Percentiles rank a stretch among this genome's conserved stretches.
phyloP scores from a whole-genome alignment of 2,888 invertebrate genomes.

The Dysmachus trigonus region DNA sequence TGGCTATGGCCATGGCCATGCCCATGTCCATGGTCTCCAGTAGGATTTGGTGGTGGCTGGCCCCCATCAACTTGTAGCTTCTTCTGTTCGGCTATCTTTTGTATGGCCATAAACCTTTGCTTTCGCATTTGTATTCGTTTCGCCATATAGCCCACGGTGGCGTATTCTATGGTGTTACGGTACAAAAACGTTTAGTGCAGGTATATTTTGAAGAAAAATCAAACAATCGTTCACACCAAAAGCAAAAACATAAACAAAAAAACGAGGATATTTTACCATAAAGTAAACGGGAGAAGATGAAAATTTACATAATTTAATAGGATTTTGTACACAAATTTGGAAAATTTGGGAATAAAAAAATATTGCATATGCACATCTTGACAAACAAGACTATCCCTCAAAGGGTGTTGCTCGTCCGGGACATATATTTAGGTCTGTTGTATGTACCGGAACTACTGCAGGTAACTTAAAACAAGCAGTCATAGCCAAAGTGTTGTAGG shows the following conservation, averaged over 20 bases:
- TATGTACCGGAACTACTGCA: background rate
- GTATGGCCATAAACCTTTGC: constrained; percentile 88
- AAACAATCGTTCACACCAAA: constrained; percentile 49
- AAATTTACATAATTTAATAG: background rate
- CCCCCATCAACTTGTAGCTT: constrained; percentile 83
- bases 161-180: constrained; percentile 79
- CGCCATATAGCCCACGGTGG: constrained; percentile 97
- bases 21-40: constrained; percentile 67
- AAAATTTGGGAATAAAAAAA: background rate
- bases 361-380: background rate
- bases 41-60: constrained; percentile 77
- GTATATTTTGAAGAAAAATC: constrained; percentile 48
- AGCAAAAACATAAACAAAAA: constrained; percentile 49
- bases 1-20: constrained; percentile 66
- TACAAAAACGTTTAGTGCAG: constrained; percentile 50
- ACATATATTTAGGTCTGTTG: background rate
- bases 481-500: background rate
- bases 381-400: background rate
- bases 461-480: background rate
- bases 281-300: background rate
- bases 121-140: constrained; percentile 97
- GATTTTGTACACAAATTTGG: background rate
- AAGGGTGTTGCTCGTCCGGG: background rate
- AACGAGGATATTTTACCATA: constrained; percentile 46
- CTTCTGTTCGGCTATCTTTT: constrained; percentile 92